A percentile compares a stretch with the other conserved stretches of the same genome.
Conservation (phyloP, 2,797 vertebrate species). For the Peromyscus melanophrys region DNA sequence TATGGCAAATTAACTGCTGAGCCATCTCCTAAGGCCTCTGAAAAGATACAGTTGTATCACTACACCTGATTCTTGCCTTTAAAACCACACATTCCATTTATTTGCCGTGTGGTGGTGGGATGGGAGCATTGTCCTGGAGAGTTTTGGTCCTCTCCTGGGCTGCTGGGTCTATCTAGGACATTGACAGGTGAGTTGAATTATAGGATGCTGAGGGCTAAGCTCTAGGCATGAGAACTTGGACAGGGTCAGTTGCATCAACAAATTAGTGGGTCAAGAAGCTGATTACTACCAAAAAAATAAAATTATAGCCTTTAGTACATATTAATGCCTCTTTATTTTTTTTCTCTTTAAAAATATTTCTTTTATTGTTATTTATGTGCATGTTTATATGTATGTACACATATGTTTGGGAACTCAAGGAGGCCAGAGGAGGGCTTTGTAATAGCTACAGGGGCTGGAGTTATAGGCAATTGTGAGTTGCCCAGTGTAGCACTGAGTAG, state of each 20-base stretch:
- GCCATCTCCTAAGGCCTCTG: neutral
- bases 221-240: no score
- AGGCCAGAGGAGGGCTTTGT: neutral
- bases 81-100: no score
- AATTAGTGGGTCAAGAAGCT: neutral
- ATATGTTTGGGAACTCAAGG: neutral
- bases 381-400: neutral
- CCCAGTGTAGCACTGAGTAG: neutral
- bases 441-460: neutral
- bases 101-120: neutral
- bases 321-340: neutral
- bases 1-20: neutral
- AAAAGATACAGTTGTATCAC: accelerated
- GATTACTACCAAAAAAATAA: neutral
- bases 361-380: neutral
- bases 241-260: accelerated
- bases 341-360: neutral
- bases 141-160: neutral
- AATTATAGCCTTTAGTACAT: accelerated
- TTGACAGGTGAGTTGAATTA: neutral
- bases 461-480: neutral
- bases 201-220: neutral
- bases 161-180: accelerated
- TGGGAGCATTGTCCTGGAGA: neutral
- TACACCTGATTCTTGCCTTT: neutral